Evolutionary conservation across 2,113 vertebrate species (phyloP).

Genomic region (Trinectes maculatus): DNA sequence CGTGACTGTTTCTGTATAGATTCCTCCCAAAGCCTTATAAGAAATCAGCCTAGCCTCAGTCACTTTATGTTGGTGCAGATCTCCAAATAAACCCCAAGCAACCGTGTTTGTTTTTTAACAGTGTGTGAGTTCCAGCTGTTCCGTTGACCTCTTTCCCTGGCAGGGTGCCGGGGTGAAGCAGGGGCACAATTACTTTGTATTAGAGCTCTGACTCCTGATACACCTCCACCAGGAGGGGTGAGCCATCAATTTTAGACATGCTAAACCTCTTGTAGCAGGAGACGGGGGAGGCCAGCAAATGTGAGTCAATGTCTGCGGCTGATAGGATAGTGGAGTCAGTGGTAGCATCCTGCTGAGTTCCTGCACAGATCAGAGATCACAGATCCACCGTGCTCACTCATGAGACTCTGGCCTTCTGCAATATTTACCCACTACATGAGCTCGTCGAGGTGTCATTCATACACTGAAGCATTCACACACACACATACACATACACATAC

Average conservation of each 20-base stretch:
- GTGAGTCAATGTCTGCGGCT: slow-evolving; percentile 49
- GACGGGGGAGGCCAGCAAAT: slow-evolving; percentile 46
- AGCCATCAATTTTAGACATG: slow-evolving; percentile 57
- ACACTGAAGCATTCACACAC: slow-evolving; percentile 3
- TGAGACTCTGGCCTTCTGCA: slow-evolving; percentile 69
- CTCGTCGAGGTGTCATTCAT: slow-evolving; percentile 44
- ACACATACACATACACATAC: neutral
- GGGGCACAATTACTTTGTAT: slow-evolving; percentile 66
- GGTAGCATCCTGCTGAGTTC: slow-evolving; percentile 71
- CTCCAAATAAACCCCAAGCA: slow-evolving; percentile 39
- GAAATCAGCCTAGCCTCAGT: slow-evolving; percentile 25
- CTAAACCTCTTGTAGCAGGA: slow-evolving; percentile 57
- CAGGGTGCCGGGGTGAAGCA: slow-evolving; percentile 41
- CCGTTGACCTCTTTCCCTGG: slow-evolving; percentile 45
- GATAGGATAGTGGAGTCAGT: slow-evolving; percentile 52
- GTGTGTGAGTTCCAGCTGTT: slow-evolving; percentile 54
- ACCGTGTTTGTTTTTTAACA: slow-evolving; percentile 50
- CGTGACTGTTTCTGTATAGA: slow-evolving; percentile 11
- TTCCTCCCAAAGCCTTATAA: slow-evolving; percentile 11
- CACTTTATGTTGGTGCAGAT: slow-evolving; percentile 25
- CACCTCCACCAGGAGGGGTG: slow-evolving; percentile 40
- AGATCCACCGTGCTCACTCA: slow-evolving; percentile 63
- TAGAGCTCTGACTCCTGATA: slow-evolving; percentile 69
- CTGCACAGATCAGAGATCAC: slow-evolving; percentile 71
- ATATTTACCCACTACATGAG: slow-evolving; percentile 68